Percentiles rank a stretch among this genome's conserved stretches.
These are phyloP conservation scores for Harlomillsia oculata DNA, from an alignment of 1,140 invertebrate genomes.

Conservation along the genomic window DNA sequence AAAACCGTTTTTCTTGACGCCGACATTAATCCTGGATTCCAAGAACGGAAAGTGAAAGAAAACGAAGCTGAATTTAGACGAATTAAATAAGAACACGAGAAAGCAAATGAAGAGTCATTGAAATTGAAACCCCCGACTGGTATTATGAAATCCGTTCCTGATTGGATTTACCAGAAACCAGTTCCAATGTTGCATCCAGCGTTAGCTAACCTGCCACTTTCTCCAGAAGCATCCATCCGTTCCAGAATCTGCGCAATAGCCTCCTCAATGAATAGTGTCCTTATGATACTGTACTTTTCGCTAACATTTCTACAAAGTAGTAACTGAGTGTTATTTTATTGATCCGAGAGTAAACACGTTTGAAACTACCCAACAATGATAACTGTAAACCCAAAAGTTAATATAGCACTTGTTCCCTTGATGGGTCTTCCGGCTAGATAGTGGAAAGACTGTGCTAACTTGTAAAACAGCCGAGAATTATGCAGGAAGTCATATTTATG, in stretches of 20 bases:
- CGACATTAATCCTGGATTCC: slow-evolving; percentile 46
- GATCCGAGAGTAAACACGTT: slow-evolving; percentile 36
- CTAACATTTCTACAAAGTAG: not conserved
- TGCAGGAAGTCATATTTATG: not conserved
- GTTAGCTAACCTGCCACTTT: too few species aligned
- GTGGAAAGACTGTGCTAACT: slow-evolving; percentile 38
- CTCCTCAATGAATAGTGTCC: not conserved
- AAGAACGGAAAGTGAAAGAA: slow-evolving; percentile 43
- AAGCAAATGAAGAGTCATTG: not conserved
- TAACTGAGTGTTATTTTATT: not conserved
- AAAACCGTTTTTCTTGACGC: slow-evolving; percentile 48
- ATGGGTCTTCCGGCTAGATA: slow-evolving; percentile 40
- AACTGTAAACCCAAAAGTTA: too few species aligned
- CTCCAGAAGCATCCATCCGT: too few species aligned
- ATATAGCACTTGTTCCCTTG: slow-evolving; percentile 36
- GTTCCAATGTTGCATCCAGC: too few species aligned
- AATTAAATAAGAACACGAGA: slow-evolving; percentile 13
- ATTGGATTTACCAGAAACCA: not conserved
- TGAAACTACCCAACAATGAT: too few species aligned
- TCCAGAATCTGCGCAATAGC: not conserved
- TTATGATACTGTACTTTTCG: not conserved
- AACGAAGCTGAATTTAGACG: slow-evolving; percentile 33
- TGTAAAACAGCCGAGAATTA: slow-evolving; percentile 16
- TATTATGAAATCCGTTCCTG: not conserved
- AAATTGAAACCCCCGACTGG: not conserved